Base-by-base conservation (phyloP, 2,113 vertebrate genomes). In the Chaetorhynchus papuensis region DNA sequence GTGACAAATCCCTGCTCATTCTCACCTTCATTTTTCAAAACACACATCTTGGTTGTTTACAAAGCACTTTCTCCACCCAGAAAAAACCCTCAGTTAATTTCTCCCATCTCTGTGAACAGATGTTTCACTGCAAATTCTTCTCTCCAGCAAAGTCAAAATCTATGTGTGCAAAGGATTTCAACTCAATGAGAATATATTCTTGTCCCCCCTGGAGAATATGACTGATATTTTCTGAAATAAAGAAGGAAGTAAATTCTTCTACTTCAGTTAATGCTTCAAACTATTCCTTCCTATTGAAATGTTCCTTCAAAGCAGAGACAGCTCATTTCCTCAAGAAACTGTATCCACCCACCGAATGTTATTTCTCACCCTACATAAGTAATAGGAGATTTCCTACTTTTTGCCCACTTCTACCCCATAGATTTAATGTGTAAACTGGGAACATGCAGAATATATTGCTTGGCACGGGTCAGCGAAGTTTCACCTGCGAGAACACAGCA, bases 371-470 rank as follows among this genome's bases (percentile, higher is more conserved):
- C 71, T 76, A 66, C 30, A 4, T 66, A 94, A 87, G 97, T 98
- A 98, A 98, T 93, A 80, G 35, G 96, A 97, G 96, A 97, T 97
- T 97, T 98, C 95, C 97, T 95, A 93, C 83, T 92, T 72, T 87
- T 95, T 93, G 69, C 85, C 95, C 96, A 84, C 89, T 96, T 96
- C 94, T 95, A 83, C 87, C 89, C 93, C 60, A 86, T 85, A 90
- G 96, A 94, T 96, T 97, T 98, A 95, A 97, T 94, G 88, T 90
- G 96, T 80, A 97, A 96, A 96, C 94, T 95, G 95, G 96, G 96
- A 96, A 92, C 68, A 52, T 2, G 33, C 50, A 69, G 94, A 92
- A 66, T 94, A 97, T 95, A 90, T 95, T 97, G 96, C 95, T 97
- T 97, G 97, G 97, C 97, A 96, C 94, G 54, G 97, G 93, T 80